Percentiles rank a stretch among this genome's conserved stretches.
phyloP scores from a whole-genome alignment of 2,113 vertebrate species.

The Entomyzon cyanotis region DNA sequence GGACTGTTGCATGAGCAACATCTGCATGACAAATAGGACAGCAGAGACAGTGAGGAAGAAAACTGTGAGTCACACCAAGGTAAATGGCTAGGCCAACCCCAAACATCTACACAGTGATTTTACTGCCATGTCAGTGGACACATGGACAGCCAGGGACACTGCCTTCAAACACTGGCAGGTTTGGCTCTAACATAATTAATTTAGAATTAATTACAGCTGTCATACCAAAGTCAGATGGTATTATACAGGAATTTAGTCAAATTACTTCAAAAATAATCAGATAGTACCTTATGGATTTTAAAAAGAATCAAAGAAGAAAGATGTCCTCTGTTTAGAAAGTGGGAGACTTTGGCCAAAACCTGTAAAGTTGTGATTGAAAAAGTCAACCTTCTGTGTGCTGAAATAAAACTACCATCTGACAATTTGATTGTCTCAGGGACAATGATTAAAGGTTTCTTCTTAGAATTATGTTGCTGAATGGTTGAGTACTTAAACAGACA shows the following conservation, averaged over 20 bases:
- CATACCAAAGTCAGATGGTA: background rate
- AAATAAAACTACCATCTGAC: background rate
- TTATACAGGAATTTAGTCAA: background rate
- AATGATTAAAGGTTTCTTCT: slow-evolving; percentile 4
- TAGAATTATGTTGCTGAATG: background rate
- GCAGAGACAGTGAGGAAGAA: background rate
- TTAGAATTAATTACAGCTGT: background rate
- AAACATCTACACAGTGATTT: background rate
- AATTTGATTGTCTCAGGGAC: background rate
- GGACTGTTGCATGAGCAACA: background rate
- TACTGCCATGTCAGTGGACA: background rate
- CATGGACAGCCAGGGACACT: background rate
- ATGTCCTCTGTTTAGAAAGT: background rate
- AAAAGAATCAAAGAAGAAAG: background rate
- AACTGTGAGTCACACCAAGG: background rate
- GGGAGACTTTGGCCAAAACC: background rate
- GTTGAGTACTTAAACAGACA: background rate
- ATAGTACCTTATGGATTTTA: background rate
- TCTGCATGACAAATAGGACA: background rate
- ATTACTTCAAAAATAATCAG: background rate
- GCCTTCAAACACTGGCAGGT: background rate
- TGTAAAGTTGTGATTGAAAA: background rate
- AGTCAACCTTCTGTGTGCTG: background rate
- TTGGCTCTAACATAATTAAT: background rate
- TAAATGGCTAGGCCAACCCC: background rate